These are phyloP conservation scores for Brienomyrus brachyistius DNA, from an alignment of 2,113 vertebrate species.

Conservation along the genomic window DNA sequence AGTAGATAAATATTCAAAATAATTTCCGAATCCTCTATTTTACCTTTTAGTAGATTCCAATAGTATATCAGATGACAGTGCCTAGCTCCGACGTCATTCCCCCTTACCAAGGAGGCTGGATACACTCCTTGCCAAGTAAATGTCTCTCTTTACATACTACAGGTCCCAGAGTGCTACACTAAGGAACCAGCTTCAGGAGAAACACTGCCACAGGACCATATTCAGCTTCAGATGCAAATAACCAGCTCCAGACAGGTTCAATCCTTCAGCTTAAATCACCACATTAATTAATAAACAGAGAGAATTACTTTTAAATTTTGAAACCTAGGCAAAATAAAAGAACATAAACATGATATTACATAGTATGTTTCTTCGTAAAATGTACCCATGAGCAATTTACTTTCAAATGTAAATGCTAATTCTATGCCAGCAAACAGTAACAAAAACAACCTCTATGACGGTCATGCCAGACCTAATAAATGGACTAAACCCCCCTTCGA, in stretches of 20 bases:
- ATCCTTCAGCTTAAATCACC: neutral
- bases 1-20: neutral
- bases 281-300: neutral
- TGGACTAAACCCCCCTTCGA: neutral
- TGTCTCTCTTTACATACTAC: neutral
- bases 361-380: neutral
- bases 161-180: neutral
- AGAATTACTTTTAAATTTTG: neutral
- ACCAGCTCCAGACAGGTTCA: neutral
- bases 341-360: neutral
- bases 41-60: neutral
- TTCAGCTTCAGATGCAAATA: neutral
- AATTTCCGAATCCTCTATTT: neutral
- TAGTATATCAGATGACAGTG: neutral
- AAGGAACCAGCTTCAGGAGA: neutral
- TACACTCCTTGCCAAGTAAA: neutral
- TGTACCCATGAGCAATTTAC: neutral
- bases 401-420: neutral
- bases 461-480: neutral
- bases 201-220: neutral
- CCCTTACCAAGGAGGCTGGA: neutral
- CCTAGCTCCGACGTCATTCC: neutral
- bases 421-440: neutral
- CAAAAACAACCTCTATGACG: neutral
- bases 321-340: neutral